Conservation (phyloP, 1,140 invertebrate species). For the Halictus rubicundus region DNA sequence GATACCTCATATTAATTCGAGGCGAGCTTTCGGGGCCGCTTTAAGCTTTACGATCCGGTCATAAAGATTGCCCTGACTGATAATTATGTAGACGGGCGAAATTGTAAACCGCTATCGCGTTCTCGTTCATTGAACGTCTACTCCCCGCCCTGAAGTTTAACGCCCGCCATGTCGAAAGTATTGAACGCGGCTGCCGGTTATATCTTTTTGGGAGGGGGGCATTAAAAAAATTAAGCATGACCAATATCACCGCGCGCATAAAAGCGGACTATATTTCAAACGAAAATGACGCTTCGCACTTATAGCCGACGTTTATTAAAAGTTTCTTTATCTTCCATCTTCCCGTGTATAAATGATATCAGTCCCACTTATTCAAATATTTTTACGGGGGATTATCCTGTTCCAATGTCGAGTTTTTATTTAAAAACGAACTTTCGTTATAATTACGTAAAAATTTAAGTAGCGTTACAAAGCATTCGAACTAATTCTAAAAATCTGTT, state of each 20-base stretch:
- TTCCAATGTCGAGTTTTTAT: too few species aligned
- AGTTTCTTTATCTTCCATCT: background rate
- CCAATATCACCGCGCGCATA: too few species aligned
- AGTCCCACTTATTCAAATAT: too few species aligned
- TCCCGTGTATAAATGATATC: too few species aligned
- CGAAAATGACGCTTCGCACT: background rate
- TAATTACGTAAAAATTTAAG: too few species aligned
- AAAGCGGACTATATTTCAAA: background rate
- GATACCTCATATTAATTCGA: constrained; percentile 65
- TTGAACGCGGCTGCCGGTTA: too few species aligned
- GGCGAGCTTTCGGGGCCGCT: constrained; percentile 63
- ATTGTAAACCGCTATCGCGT: constrained; percentile 67
- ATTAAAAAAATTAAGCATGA: too few species aligned
- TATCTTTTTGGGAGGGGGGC: too few species aligned
- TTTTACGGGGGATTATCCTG: too few species aligned
- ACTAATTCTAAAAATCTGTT: too few species aligned
- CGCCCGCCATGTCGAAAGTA: background rate
- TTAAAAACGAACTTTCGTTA: too few species aligned
- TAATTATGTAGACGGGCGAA: constrained; percentile 66
- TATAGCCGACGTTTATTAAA: background rate
- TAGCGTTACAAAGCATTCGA: too few species aligned
- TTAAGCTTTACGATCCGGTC: constrained; percentile 65
- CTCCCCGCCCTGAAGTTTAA: background rate
- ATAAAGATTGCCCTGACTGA: constrained; percentile 71
- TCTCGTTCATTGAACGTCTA: constrained; percentile 27